Base-by-base conservation (phyloP, 2,888 invertebrate genomes). In the Coronaproctus castanopsis region DNA sequence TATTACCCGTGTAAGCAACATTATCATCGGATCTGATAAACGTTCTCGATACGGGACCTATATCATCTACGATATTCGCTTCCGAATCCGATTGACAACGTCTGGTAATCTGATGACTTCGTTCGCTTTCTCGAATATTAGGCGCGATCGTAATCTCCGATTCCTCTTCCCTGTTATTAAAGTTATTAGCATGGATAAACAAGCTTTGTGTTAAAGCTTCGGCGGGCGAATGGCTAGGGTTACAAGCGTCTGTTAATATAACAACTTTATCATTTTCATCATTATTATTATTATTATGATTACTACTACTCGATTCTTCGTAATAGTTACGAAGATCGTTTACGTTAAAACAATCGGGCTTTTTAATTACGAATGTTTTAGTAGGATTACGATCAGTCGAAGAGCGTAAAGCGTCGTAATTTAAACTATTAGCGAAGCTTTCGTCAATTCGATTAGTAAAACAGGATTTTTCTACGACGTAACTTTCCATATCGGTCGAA, bases 111-210 rank as follows among this genome's bases (percentile, higher is more conserved):
- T 36, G 36, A 36, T 36, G 36, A 36, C 5, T 36, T 8, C 8
- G 14, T 14, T 36, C 36, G 36, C 14, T 14, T 36, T 36, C 36
- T n/a, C n/a, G n/a, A n/a, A n/a, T n/a, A n/a, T n/a, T n/a, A 8
- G 36, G 36, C 5, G 36, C 36, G 14, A 5, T 14, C 5, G 8
- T 14, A 36, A 36, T 36, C 5, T 14, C 36, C 8, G 14, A 5
- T 8, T 36, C 14, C 59, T 55, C 55, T 51, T 59, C 52, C 51
- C 21, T 21, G 59, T 59, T 55, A 59, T 59, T 55, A 59, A 55
- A 55, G 59, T 59, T 55, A 59, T 59, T 55, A 59, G 59, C 59
- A 59, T 59, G 59, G 55, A 36, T 59, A 50, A 59, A 59, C 59
- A 59, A 59, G 20, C 59, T 59, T 24, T 51, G 59, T 55, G 59